Evolutionary conservation across 2,113 vertebrate species (phyloP), one percentile per base, ranked within the genome.

Genomic region (Fregata magnificens): DNA sequence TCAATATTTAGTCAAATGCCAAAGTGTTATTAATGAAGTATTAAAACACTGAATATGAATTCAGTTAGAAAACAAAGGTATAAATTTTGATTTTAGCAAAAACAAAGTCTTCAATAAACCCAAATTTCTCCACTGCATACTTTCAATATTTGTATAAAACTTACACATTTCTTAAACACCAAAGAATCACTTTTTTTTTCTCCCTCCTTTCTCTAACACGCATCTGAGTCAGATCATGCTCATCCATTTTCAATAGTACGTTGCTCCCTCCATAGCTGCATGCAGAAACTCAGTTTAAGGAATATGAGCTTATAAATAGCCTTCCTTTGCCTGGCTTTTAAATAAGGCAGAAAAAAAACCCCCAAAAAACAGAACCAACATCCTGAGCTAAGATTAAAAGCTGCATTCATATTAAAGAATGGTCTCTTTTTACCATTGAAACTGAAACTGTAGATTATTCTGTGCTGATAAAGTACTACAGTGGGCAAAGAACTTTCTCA

Each of bases 361-460:
- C n/a, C n/a, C n/a, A n/a, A 24, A 25, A 36, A 29, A 2, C 44
- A 59, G 5, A 42, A 52, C 8, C 22, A 84, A 31, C 49, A 85
- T 77, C 24, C 87, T 47, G 26, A 66, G 66, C 66, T 85, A 85
- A 85, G 91, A 97, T 94, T 93, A 96, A 97, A 93, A 95, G 62
- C 82, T 82, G 58, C 31, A 82, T 95, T 97, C 91, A 63, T 77
- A 74, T 86, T 93, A 96, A 93, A 93, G 95, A 96, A 95, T 82
- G 50, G 86, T 80, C 74, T 86, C 93, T 95, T 91, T 93, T 88
- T 72, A 87, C 50, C n/a, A 70, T 2, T 91, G 86, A 88, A 97
- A 95, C 36, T 40, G 91, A 80, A 87, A 78, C 82, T 85, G 84
- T 94, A 97, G 96, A 91, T 97, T 95, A 95, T 94, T 91, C 67